Evolutionary conservation across 2,888 invertebrate genomes (phyloP).

Genomic region (Mythimna loreyi): DNA sequence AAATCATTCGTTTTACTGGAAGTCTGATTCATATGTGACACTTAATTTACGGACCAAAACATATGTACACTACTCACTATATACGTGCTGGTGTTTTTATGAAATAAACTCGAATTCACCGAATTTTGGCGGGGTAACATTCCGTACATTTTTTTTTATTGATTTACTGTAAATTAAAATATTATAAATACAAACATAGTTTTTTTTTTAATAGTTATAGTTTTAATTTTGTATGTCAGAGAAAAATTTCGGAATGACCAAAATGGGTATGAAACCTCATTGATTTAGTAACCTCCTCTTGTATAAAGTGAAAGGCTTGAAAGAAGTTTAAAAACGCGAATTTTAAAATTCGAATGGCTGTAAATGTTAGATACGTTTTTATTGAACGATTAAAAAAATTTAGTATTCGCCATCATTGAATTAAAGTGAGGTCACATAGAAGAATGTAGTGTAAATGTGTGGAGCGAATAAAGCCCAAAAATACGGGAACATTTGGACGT

Average conservation of each 20-base stretch:
- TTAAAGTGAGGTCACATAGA: constrained; percentile 27
- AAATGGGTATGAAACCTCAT: background rate
- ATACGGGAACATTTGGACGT: constrained; percentile 27
- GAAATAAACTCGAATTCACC: too few species aligned
- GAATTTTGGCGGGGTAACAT: too few species aligned
- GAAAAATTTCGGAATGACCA: background rate
- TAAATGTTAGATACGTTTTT: constrained; percentile 30
- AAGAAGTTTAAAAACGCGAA: background rate
- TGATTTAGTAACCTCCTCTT: background rate
- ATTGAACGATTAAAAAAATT: constrained; percentile 21
- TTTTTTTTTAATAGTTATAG: too few species aligned
- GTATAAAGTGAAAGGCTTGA: background rate
- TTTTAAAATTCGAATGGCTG: constrained; percentile 18
- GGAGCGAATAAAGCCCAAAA: constrained; percentile 35
- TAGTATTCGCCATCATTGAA: constrained; percentile 37
- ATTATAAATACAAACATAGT: too few species aligned
- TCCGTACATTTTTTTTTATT: too few species aligned
- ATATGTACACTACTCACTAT: too few species aligned
- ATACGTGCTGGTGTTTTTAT: too few species aligned
- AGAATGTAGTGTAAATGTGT: constrained; percentile 39
- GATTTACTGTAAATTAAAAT: too few species aligned
- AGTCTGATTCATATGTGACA: background rate
- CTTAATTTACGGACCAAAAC: constrained; percentile 4
- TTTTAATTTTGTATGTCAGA: background rate
- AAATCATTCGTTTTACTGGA: constrained; percentile 14